Conservation (phyloP, 2,797 vertebrate genomes). For the Sciurus vulgaris region DNA sequence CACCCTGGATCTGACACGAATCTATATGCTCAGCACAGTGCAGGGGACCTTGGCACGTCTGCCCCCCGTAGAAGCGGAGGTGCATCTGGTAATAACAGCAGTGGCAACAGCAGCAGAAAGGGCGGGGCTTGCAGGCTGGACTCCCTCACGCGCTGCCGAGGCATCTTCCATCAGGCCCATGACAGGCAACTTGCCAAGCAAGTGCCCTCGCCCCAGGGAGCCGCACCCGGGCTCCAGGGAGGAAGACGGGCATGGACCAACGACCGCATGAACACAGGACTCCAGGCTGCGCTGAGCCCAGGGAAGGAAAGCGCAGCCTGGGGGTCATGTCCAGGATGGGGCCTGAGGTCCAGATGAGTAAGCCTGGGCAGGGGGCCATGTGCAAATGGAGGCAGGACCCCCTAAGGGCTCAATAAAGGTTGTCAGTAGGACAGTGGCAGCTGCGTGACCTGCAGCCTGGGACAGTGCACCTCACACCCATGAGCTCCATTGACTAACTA, state of each 20-base stretch:
- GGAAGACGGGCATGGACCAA: background rate
- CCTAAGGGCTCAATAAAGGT: background rate
- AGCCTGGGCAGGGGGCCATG: too few species aligned
- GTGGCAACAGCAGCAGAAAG: too few species aligned
- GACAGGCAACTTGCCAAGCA: accelerated
- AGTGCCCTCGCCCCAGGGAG: background rate
- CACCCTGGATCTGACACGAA: accelerated
- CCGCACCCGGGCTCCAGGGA: background rate
- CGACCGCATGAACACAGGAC: background rate
- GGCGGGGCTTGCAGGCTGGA: too few species aligned
- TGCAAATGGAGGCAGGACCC: background rate
- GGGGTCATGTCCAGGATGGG: too few species aligned
- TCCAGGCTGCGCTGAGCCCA: background rate
- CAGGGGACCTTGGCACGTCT: accelerated
- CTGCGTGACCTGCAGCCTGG: background rate
- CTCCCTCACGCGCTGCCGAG: background rate
- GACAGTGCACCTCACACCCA: accelerated
- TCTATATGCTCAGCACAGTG: accelerated
- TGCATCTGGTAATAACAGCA: accelerated
- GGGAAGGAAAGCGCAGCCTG: accelerated
- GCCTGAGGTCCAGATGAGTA: background rate
- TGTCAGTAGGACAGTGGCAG: accelerated
- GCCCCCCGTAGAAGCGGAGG: background rate
- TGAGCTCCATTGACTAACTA: too few species aligned
- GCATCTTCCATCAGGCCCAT: background rate